Percentiles rank a stretch among this genome's conserved stretches.
These are phyloP conservation scores for Lasioglossum pauxillum DNA, from an alignment of 2,888 invertebrate species.

Conservation along the genomic window DNA sequence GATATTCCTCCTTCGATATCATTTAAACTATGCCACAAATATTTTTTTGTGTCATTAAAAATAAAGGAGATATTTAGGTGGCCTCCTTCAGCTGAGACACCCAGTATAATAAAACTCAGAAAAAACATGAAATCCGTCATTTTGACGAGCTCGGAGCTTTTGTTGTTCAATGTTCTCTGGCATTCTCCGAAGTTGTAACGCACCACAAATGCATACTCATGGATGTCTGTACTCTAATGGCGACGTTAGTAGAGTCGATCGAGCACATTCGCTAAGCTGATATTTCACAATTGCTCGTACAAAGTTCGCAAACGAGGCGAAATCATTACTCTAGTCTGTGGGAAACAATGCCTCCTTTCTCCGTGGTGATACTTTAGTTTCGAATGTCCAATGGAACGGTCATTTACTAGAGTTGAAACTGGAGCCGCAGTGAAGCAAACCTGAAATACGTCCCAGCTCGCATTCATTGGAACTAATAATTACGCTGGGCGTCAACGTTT, in stretches of 20 bases:
- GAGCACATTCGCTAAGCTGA: not conserved
- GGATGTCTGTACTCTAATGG: not conserved
- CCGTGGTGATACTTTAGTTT: not conserved
- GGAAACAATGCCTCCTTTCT: not conserved
- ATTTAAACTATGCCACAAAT: too few relatives aligned
- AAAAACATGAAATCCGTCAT: too few relatives aligned
- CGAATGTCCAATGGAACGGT: not conserved
- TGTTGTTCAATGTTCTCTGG: too few relatives aligned
- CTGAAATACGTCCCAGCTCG: not conserved
- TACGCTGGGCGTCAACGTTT: not conserved
- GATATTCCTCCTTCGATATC: too few relatives aligned
- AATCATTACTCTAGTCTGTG: not conserved
- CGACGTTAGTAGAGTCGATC: not conserved
- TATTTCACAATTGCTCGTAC: not conserved
- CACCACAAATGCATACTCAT: too few relatives aligned
- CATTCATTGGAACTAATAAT: conserved; percentile 24
- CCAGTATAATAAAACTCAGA: too few relatives aligned
- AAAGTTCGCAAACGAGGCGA: not conserved
- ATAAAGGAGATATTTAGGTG: too few relatives aligned
- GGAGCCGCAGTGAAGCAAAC: not conserved
- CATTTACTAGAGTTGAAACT: not conserved
- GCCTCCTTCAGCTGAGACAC: too few relatives aligned
- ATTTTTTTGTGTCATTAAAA: too few relatives aligned
- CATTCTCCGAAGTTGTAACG: not conserved
- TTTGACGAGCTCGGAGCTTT: too few relatives aligned